phyloP scores from a whole-genome alignment of 2,888 invertebrate genomes.

The Onthophagus sagittarius region DNA sequence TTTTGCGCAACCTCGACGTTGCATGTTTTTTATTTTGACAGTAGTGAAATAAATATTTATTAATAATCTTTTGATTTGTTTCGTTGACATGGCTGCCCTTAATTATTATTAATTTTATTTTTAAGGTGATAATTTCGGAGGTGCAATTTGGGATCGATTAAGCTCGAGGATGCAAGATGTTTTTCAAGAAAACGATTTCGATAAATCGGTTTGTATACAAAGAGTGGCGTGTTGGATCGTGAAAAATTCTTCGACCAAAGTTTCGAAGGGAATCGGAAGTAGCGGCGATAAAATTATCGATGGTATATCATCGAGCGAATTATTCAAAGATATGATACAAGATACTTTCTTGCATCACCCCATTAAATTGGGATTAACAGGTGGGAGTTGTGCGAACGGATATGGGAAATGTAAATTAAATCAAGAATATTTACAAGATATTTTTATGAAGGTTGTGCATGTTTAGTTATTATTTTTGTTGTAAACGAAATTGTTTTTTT shows the following conservation, averaged over 20 bases:
- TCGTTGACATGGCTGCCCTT: slow-evolving; percentile 1
- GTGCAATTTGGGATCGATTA: slow-evolving; percentile 29
- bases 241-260: slow-evolving; percentile 45
- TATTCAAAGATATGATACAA: slow-evolving; percentile 46
- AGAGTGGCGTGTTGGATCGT: slow-evolving; percentile 55
- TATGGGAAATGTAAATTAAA: slow-evolving; percentile 49
- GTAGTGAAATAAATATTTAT: neutral
- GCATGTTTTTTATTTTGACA: neutral
- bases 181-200: slow-evolving; percentile 56
- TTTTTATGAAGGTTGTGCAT: neutral
- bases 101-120: neutral
- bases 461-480: neutral
- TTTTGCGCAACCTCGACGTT: slow-evolving; percentile 10
- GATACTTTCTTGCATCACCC: slow-evolving; percentile 56
- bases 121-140: slow-evolving; percentile 19
- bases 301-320: slow-evolving; percentile 49
- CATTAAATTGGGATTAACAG: slow-evolving; percentile 48
- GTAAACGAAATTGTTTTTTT: neutral
- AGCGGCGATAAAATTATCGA: slow-evolving; percentile 52
- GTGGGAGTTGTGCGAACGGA: slow-evolving; percentile 45
- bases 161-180: slow-evolving; percentile 54
- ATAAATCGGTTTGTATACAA: slow-evolving; percentile 60
- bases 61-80: slow-evolving; percentile 11
- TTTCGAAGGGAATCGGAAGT: slow-evolving; percentile 43
- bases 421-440: slow-evolving; percentile 27